Conservation (phyloP, 1,140 invertebrate species). For the Tetranychus urticae region DNA sequence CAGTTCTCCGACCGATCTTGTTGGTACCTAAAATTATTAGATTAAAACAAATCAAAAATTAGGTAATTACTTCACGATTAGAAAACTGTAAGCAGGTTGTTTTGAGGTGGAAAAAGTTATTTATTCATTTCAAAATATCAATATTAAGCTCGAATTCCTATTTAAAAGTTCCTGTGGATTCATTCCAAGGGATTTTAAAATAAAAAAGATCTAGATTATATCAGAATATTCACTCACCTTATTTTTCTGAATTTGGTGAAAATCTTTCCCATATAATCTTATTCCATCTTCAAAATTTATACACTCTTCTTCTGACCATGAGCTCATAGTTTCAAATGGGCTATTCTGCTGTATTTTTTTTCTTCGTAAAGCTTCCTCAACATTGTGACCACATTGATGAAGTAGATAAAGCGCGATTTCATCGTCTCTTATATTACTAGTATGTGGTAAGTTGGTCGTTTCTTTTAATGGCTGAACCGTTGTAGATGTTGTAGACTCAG, state of each 20-base stretch:
- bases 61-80: too few species aligned
- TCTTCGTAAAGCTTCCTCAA: conserved; percentile 61
- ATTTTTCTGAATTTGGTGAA: conserved; percentile 75
- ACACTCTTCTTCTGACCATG: conserved; percentile 95
- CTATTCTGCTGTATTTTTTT: conserved; percentile 49
- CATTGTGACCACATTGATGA: conserved; percentile 77
- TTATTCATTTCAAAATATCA: too few species aligned
- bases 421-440: conserved; percentile 57
- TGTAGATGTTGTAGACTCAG: neutral
- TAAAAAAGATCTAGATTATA: too few species aligned
- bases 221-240: conserved; percentile 35
- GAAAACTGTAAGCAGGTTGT: conserved; percentile 2
- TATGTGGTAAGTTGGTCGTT: neutral
- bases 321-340: conserved; percentile 40
- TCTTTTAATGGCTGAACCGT: neutral
- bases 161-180: too few species aligned
- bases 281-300: conserved; percentile 85
- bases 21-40: conserved; percentile 37
- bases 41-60: conserved; percentile 1
- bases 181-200: neutral
- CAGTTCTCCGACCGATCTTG: conserved; percentile 80
- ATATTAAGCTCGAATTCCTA: too few species aligned
- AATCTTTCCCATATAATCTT: conserved; percentile 79
- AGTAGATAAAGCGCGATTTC: conserved; percentile 69
- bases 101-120: neutral